Evolutionary conservation across 2,797 vertebrate species (phyloP).

Genomic region (Phyllotis vaccarum): DNA sequence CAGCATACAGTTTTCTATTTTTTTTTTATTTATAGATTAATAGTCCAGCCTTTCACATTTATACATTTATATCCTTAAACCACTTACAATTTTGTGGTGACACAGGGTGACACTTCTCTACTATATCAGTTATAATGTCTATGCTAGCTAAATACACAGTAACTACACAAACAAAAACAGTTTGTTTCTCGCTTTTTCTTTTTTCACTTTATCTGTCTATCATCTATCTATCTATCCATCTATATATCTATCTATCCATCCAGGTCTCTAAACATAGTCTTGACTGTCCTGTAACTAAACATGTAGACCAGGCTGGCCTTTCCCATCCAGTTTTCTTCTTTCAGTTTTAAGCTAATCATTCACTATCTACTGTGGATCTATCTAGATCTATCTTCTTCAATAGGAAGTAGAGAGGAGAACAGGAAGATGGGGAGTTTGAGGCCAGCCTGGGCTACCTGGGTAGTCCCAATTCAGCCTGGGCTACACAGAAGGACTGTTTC

Average conservation of each 20-base stretch:
- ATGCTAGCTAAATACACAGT: neutral
- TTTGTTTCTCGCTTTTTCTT: neutral
- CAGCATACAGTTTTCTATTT: neutral
- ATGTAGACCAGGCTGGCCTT: neutral
- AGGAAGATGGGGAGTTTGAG: neutral
- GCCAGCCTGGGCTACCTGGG: neutral
- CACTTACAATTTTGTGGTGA: neutral
- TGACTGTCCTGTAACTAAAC: neutral
- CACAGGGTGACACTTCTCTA: neutral
- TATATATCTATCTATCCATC: neutral
- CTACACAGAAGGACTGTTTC: neutral
- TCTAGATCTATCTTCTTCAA: neutral
- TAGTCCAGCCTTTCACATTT: conserved; percentile 25
- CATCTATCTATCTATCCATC: neutral
- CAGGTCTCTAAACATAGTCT: neutral
- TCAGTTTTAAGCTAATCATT: neutral
- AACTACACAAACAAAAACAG: neutral
- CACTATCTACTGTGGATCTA: neutral
- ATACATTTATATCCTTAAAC: conserved; percentile 30
- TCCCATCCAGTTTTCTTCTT: neutral
- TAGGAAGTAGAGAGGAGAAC: neutral
- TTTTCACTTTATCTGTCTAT: too few relatives aligned
- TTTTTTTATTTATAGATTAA: neutral
- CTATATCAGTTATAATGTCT: neutral
- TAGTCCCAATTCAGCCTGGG: neutral